Percentiles rank a stretch among this genome's conserved stretches.
These are phyloP conservation scores for Cecidostiba fungosa DNA, from an alignment of 2,888 invertebrate species.

Conservation along the genomic window DNA sequence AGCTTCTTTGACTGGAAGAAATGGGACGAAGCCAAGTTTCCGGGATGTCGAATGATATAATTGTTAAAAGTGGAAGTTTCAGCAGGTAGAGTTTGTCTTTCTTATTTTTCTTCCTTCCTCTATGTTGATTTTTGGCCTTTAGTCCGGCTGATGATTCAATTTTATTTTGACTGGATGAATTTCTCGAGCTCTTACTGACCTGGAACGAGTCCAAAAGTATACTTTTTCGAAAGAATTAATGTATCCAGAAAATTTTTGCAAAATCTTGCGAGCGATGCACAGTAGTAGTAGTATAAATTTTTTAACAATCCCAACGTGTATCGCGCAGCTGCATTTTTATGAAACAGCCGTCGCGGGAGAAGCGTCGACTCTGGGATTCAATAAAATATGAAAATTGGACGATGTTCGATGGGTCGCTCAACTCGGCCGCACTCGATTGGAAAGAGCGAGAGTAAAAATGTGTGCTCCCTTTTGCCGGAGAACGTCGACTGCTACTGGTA, in stretches of 20 bases:
- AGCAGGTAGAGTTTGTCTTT: background rate
- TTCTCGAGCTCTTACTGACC: background rate
- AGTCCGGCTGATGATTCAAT: background rate
- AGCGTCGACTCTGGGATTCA: conserved; percentile 68
- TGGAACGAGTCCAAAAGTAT: background rate
- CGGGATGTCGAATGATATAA: background rate
- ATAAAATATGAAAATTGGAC: conserved; percentile 79
- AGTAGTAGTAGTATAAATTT: background rate
- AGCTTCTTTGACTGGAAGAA: conserved; percentile 1
- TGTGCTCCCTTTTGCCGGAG: conserved; percentile 68
- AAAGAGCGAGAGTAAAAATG: conserved; percentile 63
- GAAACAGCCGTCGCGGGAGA: conserved; percentile 3
- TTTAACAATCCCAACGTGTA: background rate
- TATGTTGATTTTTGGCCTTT: background rate
- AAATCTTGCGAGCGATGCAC: background rate
- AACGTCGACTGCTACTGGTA: conserved; percentile 45
- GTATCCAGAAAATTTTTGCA: background rate
- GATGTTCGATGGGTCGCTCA: conserved; percentile 70
- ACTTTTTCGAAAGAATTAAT: background rate
- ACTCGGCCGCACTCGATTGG: conserved; percentile 56
- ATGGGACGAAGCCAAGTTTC: background rate
- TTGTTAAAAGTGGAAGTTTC: background rate
- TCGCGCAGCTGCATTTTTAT: background rate
- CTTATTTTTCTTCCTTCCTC: background rate
- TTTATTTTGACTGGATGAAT: background rate